Evolutionary conservation across 2,888 invertebrate species (phyloP).

Genomic region (Keiferia lycopersicella): DNA sequence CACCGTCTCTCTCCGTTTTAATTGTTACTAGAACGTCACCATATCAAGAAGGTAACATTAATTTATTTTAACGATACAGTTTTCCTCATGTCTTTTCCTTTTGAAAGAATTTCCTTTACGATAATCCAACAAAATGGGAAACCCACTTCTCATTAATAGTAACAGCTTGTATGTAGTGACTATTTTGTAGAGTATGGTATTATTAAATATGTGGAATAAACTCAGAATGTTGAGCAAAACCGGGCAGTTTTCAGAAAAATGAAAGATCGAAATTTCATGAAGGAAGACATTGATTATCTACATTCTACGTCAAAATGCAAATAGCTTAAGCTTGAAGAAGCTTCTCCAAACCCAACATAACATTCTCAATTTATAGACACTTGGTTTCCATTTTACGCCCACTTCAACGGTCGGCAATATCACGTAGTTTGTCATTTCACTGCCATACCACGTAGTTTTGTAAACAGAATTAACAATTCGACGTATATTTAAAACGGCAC

Average conservation of each 20-base stretch:
- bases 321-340: too few species aligned
- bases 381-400: not conserved
- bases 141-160: not conserved
- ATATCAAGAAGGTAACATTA: not conserved
- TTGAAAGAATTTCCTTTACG: not conserved
- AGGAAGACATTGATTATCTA: too few species aligned
- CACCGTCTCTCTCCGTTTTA: too few species aligned
- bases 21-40: not conserved
- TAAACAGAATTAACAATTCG: conserved; percentile 9
- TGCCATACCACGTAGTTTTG: not conserved
- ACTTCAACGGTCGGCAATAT: not conserved
- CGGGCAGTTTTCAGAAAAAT: too few species aligned
- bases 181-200: too few species aligned
- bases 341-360: too few species aligned
- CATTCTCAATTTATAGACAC: not conserved
- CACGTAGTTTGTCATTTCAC: conserved; percentile 3
- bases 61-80: not conserved
- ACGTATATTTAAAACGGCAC: conserved; percentile 39
- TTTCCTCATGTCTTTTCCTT: not conserved
- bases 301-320: too few species aligned
- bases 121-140: too few species aligned
- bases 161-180: too few species aligned
- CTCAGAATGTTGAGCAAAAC: too few species aligned
- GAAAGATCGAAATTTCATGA: too few species aligned
- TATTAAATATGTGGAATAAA: too few species aligned